Evolutionary conservation across 2,113 vertebrate genomes (phyloP).

Genomic region (Labeo catla): DNA sequence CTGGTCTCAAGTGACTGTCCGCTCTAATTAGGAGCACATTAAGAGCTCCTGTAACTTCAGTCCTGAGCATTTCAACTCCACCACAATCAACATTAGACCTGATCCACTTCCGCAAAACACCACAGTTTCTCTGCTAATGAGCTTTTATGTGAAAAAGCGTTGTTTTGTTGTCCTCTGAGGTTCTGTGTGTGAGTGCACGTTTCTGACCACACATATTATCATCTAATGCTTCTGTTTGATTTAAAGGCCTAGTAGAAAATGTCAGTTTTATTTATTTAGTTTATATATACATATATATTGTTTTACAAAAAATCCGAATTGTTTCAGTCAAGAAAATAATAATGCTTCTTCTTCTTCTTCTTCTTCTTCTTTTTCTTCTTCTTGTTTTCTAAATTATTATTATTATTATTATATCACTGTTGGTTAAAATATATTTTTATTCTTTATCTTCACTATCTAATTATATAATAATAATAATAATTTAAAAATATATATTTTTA

Average conservation of each 20-base stretch:
- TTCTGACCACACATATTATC: not conserved
- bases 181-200: not conserved
- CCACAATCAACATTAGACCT: constrained; percentile 60
- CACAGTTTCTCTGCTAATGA: constrained; percentile 61
- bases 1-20: constrained; percentile 56
- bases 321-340: too few relatives aligned
- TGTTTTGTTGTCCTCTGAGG: constrained; percentile 44
- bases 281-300: too few relatives aligned
- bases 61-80: constrained; percentile 50
- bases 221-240: not conserved
- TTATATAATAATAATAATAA: too few relatives aligned
- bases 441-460: too few relatives aligned
- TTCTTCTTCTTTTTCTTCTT: too few relatives aligned
- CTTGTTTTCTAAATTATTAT: too few relatives aligned
- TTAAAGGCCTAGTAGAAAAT: not conserved
- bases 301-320: too few relatives aligned
- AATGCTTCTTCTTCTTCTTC: too few relatives aligned
- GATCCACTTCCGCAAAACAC: constrained; percentile 59
- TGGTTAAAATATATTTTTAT: too few relatives aligned
- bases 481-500: too few relatives aligned
- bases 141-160: constrained; percentile 63
- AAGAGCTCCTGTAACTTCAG: constrained; percentile 54
- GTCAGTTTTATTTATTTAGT: too few relatives aligned
- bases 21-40: constrained; percentile 63
- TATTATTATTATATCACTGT: too few relatives aligned